Conservation (phyloP, 30 jellyfish, hydroid and myxozoan genomes). For the Hydra vulgaris region DNA sequence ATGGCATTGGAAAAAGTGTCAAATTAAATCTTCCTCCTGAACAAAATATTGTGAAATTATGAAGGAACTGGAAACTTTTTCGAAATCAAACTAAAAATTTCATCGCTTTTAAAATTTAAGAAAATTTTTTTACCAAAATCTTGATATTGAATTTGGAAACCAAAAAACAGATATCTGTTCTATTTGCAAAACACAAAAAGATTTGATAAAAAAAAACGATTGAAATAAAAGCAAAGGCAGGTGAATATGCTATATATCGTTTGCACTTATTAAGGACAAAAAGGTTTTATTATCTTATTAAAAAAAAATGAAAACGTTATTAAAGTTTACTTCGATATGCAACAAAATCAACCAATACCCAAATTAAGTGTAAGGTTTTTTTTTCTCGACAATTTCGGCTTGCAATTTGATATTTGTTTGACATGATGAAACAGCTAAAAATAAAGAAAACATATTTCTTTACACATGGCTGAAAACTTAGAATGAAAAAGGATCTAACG, state of each 20-base stretch:
- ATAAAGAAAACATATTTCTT: no score
- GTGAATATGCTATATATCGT: not conserved
- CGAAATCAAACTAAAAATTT: not conserved
- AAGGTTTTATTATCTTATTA: no score
- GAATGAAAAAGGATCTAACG: no score
- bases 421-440: no score
- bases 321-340: no score
- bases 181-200: not conserved
- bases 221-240: not conserved
- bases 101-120: not conserved
- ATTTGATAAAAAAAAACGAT: not conserved
- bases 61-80: not conserved
- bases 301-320: no score
- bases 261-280: not conserved
- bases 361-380: no score
- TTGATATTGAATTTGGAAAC: not conserved
- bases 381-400: no score
- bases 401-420: no score
- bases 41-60: not conserved
- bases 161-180: not conserved
- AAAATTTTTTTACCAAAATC: not conserved
- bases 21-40: not conserved
- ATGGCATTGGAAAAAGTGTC: not conserved
- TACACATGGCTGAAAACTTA: no score
- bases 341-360: no score